Base-by-base conservation (phyloP, 2,113 vertebrate species). In the Bucco capensis region DNA sequence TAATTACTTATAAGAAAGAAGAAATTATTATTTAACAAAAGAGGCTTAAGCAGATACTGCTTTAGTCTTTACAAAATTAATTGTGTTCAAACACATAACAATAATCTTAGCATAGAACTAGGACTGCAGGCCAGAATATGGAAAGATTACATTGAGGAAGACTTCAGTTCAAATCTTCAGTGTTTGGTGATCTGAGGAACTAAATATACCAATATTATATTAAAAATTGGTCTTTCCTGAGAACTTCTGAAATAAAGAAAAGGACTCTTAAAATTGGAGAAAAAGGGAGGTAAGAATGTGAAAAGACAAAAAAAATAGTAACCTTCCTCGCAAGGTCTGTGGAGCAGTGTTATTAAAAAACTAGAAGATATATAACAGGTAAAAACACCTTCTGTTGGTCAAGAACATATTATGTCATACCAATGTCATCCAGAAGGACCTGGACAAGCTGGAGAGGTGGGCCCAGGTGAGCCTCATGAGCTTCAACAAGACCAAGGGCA, bases 1-100 rank as follows among this genome's bases (percentile, higher is more conserved):
- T 94, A 93, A 86, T 94, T 81, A 73, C 65, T 60, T 83, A 77
- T 33, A 56, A 24, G 53, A 83, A 93, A 57, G 80, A 93, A 86
- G 15, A 88, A 88, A 74, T 56, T 82, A 71, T 38, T 2, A 77
- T 84, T 92, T 86, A 86, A 86, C 40, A 88, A 88, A 88, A 38
- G 44, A 71, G 1, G 10, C 6, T 64, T 75, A 67, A 91, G 40
- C n/a, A 75, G 61, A 74, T 92, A 81, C 67, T 83, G 2, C 35
- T 83, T 64, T 51, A 66, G 38, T 93, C 47, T 78, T 82, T 70
- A 71, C 0, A 21, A 69, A 90, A 91, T 66, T 73, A 80, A 85
- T 69, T 35, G 14, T 66, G 30, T 74, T 40, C 47, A 86, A 92
- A 47, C n/a, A 44, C 16, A 33, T 10, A 84, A 50, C 17, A 35